A percentile compares a stretch with the other conserved stretches of the same genome.
Conservation (phyloP, 2,888 invertebrate genomes). For the Spodoptera littoralis region DNA sequence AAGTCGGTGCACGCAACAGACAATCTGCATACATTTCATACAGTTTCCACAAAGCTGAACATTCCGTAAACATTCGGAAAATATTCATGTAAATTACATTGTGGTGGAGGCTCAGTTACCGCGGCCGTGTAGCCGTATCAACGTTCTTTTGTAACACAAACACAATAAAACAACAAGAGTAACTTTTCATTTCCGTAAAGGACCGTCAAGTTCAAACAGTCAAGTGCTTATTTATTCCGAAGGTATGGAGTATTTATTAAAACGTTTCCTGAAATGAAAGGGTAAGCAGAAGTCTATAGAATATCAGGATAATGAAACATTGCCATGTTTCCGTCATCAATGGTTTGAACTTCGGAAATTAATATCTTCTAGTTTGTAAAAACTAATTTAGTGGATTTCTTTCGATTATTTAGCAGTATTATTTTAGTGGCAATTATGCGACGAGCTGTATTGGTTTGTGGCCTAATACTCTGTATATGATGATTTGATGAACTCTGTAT, state of each 20-base stretch:
- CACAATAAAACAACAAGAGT: conserved; percentile 25
- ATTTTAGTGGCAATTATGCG: too few species aligned
- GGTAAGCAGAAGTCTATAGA: too few species aligned
- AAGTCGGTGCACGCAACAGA: conserved; percentile 27
- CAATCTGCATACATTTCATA: conserved; percentile 32
- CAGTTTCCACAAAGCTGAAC: conserved; percentile 17
- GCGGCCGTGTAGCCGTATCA: conserved; percentile 3
- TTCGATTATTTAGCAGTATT: too few species aligned
- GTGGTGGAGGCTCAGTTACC: conserved; percentile 19
- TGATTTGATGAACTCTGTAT: too few species aligned
- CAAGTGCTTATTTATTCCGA: conserved; percentile 20
- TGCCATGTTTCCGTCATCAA: too few species aligned
- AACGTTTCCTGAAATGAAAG: neutral
- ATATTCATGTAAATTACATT: conserved; percentile 27
- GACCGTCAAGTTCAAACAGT: conserved; percentile 18
- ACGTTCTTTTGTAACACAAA: conserved; percentile 23
- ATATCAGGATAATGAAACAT: too few species aligned
- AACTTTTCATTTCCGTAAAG: conserved; percentile 35
- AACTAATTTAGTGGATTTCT: too few species aligned
- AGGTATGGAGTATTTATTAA: neutral
- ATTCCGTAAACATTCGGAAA: conserved; percentile 7
- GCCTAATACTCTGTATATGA: too few species aligned
- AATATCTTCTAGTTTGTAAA: too few species aligned
- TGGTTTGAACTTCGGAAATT: too few species aligned
- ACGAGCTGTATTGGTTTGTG: too few species aligned